phyloP scores from a whole-genome alignment of 2,113 vertebrate species.

The Eubucco bourcierii region DNA sequence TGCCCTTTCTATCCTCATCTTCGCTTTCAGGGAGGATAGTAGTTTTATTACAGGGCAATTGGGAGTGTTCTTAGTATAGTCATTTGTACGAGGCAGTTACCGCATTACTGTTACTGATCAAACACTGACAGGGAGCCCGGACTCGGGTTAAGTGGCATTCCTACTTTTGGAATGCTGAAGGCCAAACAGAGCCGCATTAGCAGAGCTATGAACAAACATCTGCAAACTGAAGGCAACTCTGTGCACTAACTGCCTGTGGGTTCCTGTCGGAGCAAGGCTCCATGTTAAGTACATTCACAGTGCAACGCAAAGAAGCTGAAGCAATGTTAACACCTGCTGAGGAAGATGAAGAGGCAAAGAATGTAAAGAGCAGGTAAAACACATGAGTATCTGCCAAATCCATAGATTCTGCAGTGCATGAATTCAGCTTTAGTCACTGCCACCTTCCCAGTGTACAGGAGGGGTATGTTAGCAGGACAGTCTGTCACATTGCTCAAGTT shows the following conservation, averaged over 20 bases:
- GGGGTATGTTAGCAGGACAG: background rate
- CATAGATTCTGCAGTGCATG: background rate
- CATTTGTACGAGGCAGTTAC: conserved; percentile 32
- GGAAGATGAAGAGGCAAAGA: background rate
- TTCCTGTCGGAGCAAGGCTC: background rate
- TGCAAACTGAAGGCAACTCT: background rate
- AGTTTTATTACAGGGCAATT: conserved; percentile 42
- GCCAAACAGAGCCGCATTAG: conserved; percentile 9
- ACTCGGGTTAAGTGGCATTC: background rate
- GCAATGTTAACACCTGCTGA: background rate
- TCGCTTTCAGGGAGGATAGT: conserved; percentile 38
- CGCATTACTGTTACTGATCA: conserved; percentile 34
- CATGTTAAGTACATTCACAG: background rate
- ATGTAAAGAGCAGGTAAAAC: background rate
- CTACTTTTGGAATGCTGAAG: conserved; percentile 40
- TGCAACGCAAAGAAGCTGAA: background rate
- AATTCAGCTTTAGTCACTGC: background rate
- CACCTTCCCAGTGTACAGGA: background rate
- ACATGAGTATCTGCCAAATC: background rate
- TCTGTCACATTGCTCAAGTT: background rate
- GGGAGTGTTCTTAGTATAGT: conserved; percentile 38
- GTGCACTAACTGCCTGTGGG: accelerated
- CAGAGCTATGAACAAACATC: background rate
- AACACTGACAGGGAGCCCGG: conserved; percentile 17
- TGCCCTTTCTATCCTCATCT: conserved; percentile 33